Percentiles rank a stretch among this genome's conserved stretches.
Conservation (phyloP, 2,888 invertebrate species). For the Cephonodes hylas region DNA sequence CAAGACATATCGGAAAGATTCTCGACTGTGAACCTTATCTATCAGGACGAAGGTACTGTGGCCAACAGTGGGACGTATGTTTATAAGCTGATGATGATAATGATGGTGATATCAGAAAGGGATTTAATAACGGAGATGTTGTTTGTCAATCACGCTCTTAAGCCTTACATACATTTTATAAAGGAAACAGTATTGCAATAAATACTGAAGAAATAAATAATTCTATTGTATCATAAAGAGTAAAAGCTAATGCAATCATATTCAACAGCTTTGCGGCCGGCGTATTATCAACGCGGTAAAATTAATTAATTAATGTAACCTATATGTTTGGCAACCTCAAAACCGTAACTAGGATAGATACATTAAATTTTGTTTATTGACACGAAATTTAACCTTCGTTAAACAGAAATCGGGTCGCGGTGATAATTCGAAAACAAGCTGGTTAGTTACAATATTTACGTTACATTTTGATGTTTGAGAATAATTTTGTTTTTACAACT, state of each 20-base stretch:
- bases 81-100: no score
- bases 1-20: background rate
- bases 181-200: no score
- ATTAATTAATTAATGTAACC: background rate
- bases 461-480: conserved; percentile 1
- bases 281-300: background rate
- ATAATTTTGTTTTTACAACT: background rate
- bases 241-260: no score
- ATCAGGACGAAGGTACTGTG: no score
- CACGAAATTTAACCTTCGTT: conserved; percentile 5
- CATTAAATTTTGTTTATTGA: conserved; percentile 2
- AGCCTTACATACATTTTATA: no score
- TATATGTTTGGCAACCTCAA: background rate
- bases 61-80: no score
- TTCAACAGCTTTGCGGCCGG: background rate
- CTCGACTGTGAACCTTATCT: no score
- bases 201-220: no score
- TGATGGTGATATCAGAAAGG: no score
- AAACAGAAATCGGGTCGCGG: conserved; percentile 1
- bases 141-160: no score
- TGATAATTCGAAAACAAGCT: background rate
- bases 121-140: no score
- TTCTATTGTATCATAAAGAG: no score
- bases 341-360: background rate
- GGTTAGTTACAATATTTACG: background rate